Base-by-base conservation (phyloP, 2,797 vertebrate genomes). In the Perodicticus potto region DNA sequence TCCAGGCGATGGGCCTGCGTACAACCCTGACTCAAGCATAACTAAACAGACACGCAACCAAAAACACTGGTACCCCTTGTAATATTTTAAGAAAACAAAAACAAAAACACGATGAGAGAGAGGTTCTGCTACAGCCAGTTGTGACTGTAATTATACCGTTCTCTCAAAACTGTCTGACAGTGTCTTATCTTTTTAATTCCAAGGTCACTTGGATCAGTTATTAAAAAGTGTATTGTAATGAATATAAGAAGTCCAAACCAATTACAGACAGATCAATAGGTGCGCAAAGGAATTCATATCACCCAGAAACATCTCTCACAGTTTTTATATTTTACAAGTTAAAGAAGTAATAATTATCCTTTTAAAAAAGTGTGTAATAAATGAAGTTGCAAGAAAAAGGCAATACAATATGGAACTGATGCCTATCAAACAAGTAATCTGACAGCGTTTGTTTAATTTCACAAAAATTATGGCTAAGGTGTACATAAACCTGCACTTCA, bases 341-440 rank as follows among this genome's bases (percentile, higher is more conserved):
- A 96, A 70, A 67, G 72, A 93, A 97, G 93, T 96, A 3, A 5
- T 77, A 95, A 95, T 92, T 96, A 57, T 12, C 55, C 88, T 96
- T 96, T 97, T 95, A 93, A 97, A 96, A 94, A 55, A 87, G 91
- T 93, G 19, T 93, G 8, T 93, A 97, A 86, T 74, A 96, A 97
- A 96, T 93, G 69, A 96, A 95, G 94, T 87, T 95, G 5, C 63
- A 95, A 95, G 94, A 37, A 53, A 84, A 40, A 91, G 4, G 57
- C 29, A 72, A 34, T 95, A 96, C 96, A 94, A 94, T 29, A 29
- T 63, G 10, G 5, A 63, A 11, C 11, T 63, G 61, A 29, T 25
- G 61, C 12, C 61, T 63, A 29, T 63, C 61, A 63, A 13, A 12
- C 25, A 25, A 63, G 27, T 63, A 63, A 63, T 63, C 25, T 27